Evolutionary conservation across 2,797 vertebrate species (phyloP).

Genomic region (Echeneis naucrates): DNA sequence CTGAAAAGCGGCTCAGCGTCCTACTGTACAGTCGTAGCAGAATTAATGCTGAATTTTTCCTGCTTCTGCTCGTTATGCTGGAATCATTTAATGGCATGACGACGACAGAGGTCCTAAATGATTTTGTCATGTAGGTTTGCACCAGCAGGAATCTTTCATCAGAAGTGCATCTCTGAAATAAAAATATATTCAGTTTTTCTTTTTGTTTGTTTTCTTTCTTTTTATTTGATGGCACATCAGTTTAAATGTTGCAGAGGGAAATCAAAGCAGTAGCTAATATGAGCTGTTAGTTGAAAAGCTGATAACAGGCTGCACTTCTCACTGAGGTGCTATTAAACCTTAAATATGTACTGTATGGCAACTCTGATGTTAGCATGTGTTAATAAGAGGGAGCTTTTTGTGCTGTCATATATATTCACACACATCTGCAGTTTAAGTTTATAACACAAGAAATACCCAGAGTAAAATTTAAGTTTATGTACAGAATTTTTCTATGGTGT

Average conservation of each 20-base stretch:
- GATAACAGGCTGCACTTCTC: not conserved
- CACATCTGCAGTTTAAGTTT: too few species aligned
- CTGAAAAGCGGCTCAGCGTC: too few species aligned
- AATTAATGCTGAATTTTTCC: not conserved
- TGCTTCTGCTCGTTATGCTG: not conserved
- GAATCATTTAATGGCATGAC: not conserved
- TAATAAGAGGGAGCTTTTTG: too few species aligned
- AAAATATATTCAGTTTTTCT: not conserved
- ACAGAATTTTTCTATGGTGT: too few species aligned
- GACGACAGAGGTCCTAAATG: not conserved
- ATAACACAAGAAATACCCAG: too few species aligned
- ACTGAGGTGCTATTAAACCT: not conserved
- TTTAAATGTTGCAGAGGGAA: not conserved
- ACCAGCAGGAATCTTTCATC: not conserved
- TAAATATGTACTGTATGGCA: too few species aligned
- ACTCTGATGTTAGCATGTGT: too few species aligned
- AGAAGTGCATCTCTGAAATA: not conserved
- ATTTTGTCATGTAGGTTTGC: not conserved
- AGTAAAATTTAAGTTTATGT: too few species aligned
- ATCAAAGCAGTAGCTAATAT: not conserved
- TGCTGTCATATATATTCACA: too few species aligned
- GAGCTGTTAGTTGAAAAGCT: constrained; percentile 10
- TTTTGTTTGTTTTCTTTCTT: too few species aligned
- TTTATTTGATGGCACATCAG: not conserved
- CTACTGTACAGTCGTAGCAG: not conserved